phyloP scores from a whole-genome alignment of 2,888 invertebrate species.

The Antheraea yamamai region DNA sequence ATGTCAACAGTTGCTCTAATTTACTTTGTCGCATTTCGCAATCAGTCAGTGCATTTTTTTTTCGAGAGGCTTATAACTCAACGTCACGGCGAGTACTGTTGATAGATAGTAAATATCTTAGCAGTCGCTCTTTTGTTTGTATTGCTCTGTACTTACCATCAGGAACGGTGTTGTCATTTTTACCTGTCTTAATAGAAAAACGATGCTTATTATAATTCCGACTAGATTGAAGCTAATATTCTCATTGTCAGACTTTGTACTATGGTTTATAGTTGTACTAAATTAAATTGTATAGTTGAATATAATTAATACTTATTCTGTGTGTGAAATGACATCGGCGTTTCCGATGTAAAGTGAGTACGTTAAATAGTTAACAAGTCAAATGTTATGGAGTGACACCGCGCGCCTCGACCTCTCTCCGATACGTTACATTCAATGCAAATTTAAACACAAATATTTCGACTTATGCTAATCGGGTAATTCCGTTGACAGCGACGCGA shows the following conservation, averaged over 20 bases:
- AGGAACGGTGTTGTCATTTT: too few species aligned
- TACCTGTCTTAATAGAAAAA: too few species aligned
- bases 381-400: not conserved
- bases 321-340: not conserved
- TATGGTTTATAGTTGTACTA: not conserved
- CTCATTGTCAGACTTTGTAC: not conserved
- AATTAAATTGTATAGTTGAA: not conserved
- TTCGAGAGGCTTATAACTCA: too few species aligned
- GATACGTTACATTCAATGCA: slow-evolving; percentile 1
- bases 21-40: too few species aligned
- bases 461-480: not conserved
- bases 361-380: not conserved
- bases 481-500: not conserved
- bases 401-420: not conserved
- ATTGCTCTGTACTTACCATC: too few species aligned
- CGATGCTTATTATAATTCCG: not conserved
- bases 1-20: too few species aligned
- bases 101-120: too few species aligned
- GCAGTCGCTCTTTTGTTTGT: too few species aligned
- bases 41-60: too few species aligned
- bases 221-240: not conserved
- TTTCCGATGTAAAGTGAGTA: not conserved
- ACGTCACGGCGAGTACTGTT: too few species aligned
- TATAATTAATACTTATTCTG: not conserved
- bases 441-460: slow-evolving; percentile 5